Evolutionary conservation across 2,888 invertebrate genomes (phyloP), one percentile per base, ranked within the genome.

Genomic region (Diachrysia chrysitis): DNA sequence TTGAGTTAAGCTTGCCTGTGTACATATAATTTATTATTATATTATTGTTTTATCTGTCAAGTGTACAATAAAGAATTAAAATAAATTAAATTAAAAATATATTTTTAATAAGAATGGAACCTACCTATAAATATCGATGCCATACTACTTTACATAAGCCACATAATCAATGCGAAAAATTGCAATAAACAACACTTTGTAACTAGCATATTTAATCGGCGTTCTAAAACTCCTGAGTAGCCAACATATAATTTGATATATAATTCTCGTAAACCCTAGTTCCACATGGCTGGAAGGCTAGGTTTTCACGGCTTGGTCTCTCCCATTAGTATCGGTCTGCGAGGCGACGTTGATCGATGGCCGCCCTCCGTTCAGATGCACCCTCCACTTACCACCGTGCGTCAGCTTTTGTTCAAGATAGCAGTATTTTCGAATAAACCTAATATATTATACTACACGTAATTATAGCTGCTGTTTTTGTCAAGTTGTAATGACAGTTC

Each of bases 321-420:
- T 65, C 78, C 89, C 88, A 92, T 92, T 92, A 92, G 90, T 90
- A 89, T 87, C 89, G 88, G 85, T 89, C 86, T 80, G 79, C 75
- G 79, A 71, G 78, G 77, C 85, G 92, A 92, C 92, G 85, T 90
- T 92, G 92, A 93, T 90, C 86, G 91, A 93, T 93, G 91, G 81
- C 68, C 76, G 82, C 78, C 79, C 83, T 81, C 84, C 60, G 75
- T 66, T 81, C 81, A 86, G 87, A 86, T 89, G 86, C 85, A 83
- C 81, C 83, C 82, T 73, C 77, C 78, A 73, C 74, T 67, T 64
- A 68, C 72, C 60, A 66, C 66, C 64, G 66, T 75, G 66, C 73
- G 71, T 72, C 74, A 70, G 69, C 58, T 69, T 74, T 79, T 71
- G 67, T 63, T 69, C 57, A 69, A 46, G 56, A 63, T 76, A 51